Evolutionary conservation across 2,888 invertebrate species (phyloP), one percentile per base, ranked within the genome.

Genomic region (Ectemnius lituratus): DNA sequence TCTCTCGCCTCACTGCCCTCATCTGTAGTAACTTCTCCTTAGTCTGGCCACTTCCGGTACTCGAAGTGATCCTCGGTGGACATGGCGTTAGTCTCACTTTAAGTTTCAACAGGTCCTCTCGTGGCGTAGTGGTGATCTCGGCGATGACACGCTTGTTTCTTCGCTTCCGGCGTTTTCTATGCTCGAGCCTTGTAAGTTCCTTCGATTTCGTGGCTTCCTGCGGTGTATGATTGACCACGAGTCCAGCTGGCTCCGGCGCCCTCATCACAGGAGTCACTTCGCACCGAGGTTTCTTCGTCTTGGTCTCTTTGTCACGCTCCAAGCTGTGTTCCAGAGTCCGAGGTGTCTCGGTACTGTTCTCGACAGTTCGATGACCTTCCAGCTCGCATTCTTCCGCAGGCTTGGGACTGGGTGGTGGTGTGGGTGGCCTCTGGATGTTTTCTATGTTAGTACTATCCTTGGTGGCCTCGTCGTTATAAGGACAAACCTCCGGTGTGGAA

Each of bases 101-200:
- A 11, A 89, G 45, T 52, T 89, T 89, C n/a, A 89, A 62, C 58
- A 89, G 71, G 66, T 89, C 89, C 61, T 89, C 89, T 4, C 87
- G 78, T 1, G 89, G 89, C 1, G 86, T 89, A 0, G 89, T 89
- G 1, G 89, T 89, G 45, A 89, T 89, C 57, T 89, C 89, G 2
- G 89, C 89, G n/a, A 89, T 89, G 4, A 89, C 86, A 0, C 89
- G 84, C 57, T 89, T 89, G 71, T 88, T 89, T 0, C 87, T 82
- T 37, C 88, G 87, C 61, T 86, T 88, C 63, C 82, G 86, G 4
- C 86, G 81, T 68, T 89, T 89, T 5, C 83, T 84, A 37, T 89
- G 89, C 49, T 89, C 89, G 37, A 86, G 23, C 49, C 87, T 87
- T 0, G 81, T 70, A 18, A 82, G 46, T 65, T 88, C 87, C 13